phyloP scores from a whole-genome alignment of 2,797 vertebrate species.

The Phaenicophaeus curvirostris region DNA sequence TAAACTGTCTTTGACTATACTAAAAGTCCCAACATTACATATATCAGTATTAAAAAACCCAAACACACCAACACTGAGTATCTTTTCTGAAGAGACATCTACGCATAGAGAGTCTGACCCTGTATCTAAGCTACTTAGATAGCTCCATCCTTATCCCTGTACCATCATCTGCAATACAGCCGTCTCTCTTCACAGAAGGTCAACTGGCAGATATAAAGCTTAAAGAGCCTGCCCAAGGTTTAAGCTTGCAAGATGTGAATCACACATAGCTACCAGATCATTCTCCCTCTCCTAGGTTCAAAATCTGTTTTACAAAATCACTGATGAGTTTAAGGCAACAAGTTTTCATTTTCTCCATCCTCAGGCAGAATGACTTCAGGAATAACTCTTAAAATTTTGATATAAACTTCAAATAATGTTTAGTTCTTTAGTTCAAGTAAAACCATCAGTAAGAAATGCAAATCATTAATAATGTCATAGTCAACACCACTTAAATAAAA shows the following conservation, averaged over 20 bases:
- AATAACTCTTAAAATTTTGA: neutral
- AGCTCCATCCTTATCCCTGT: neutral
- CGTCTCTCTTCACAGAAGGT: neutral
- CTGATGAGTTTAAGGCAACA: neutral
- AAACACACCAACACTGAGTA: neutral
- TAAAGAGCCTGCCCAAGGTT: neutral
- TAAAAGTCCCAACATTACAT: neutral
- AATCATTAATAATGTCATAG: neutral
- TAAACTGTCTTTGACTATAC: neutral
- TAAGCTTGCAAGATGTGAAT: neutral
- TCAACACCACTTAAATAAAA: neutral
- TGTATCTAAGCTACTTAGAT: neutral
- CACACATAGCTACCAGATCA: neutral
- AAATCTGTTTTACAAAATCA: neutral
- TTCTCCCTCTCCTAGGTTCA: neutral
- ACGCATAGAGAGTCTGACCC: neutral
- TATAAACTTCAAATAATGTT: neutral
- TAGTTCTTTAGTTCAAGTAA: neutral
- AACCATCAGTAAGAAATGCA: neutral
- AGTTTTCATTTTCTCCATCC: neutral
- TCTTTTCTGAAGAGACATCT: neutral
- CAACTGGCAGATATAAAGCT: neutral
- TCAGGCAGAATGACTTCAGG: neutral
- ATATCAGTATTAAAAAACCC: neutral
- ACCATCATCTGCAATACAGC: neutral